Conservation (phyloP, 2,797 vertebrate genomes). For the Adelosebastes latens region DNA sequence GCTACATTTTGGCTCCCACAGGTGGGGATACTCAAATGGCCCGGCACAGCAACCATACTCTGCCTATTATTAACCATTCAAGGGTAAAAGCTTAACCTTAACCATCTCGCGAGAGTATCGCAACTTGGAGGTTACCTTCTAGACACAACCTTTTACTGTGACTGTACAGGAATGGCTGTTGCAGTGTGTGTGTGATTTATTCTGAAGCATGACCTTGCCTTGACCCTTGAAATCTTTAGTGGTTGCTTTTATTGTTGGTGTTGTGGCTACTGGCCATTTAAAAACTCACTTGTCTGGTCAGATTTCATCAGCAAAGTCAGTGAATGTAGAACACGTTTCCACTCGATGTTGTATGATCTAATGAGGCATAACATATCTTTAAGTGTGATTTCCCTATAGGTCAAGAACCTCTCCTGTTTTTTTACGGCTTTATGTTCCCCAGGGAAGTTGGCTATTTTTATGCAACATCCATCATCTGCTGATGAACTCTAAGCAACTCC, state of each 20-base stretch:
- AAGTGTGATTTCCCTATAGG: neutral
- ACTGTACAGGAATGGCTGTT: neutral
- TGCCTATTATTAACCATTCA: too few relatives aligned
- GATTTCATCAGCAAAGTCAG: neutral
- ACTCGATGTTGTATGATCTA: neutral
- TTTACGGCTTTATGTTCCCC: neutral
- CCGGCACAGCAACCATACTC: too few relatives aligned
- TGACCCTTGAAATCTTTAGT: neutral
- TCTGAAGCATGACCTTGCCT: neutral
- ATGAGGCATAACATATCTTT: conserved; percentile 1
- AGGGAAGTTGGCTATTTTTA: neutral
- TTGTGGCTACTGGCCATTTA: neutral
- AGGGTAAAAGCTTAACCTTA: fast-evolving
- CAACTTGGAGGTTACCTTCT: too few relatives aligned
- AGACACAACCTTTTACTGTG: too few relatives aligned
- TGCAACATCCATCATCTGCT: neutral
- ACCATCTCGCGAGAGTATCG: fast-evolving
- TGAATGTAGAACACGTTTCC: neutral
- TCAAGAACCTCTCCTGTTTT: neutral
- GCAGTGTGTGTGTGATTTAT: neutral
- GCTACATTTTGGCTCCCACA: fast-evolving
- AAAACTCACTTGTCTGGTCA: neutral
- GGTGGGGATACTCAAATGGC: too few relatives aligned
- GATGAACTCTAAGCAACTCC: neutral
- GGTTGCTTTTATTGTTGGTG: neutral